These are phyloP conservation scores for Urechis unicinctus DNA, from an alignment of 2,888 invertebrate species.

Conservation along the genomic window DNA sequence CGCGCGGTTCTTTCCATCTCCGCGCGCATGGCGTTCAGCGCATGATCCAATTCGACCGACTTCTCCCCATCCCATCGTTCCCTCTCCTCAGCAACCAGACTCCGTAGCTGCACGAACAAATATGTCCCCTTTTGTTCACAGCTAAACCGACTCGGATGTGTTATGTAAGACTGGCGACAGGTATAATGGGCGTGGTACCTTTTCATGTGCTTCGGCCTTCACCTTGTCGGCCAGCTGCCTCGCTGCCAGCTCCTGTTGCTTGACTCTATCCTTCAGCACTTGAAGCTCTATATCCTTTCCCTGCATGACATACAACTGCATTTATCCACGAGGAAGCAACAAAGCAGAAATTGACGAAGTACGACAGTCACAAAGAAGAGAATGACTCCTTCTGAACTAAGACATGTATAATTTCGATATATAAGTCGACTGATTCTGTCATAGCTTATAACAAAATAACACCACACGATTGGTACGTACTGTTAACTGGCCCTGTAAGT, in stretches of 20 bases:
- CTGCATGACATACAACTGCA: slow-evolving; percentile 9
- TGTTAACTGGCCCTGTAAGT: slow-evolving; percentile 11
- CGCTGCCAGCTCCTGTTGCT: slow-evolving; percentile 13
- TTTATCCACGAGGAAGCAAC: too few relatives aligned
- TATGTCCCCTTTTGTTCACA: too few relatives aligned
- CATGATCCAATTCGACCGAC: slow-evolving; percentile 3
- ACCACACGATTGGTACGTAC: slow-evolving; percentile 2
- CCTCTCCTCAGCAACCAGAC: slow-evolving; percentile 9
- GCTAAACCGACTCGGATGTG: not conserved
- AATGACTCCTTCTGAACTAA: too few relatives aligned
- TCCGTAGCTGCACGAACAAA: slow-evolving; percentile 5
- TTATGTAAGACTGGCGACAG: not conserved
- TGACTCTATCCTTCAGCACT: slow-evolving; percentile 13
- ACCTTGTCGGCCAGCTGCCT: slow-evolving; percentile 10
- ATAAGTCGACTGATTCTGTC: too few relatives aligned
- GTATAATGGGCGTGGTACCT: slow-evolving; percentile 3
- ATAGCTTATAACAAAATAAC: not conserved
- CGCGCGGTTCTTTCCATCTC: slow-evolving; percentile 26
- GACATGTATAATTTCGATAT: too few relatives aligned
- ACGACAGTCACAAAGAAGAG: too few relatives aligned
- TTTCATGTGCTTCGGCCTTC: slow-evolving; percentile 9
- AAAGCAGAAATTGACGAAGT: too few relatives aligned
- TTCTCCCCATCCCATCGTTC: slow-evolving; percentile 12
- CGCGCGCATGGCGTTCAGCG: slow-evolving; percentile 5
- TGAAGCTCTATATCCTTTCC: slow-evolving; percentile 17